Evolutionary conservation across 2,888 invertebrate genomes (phyloP).

Genomic region (Parnassius glacialis): DNA sequence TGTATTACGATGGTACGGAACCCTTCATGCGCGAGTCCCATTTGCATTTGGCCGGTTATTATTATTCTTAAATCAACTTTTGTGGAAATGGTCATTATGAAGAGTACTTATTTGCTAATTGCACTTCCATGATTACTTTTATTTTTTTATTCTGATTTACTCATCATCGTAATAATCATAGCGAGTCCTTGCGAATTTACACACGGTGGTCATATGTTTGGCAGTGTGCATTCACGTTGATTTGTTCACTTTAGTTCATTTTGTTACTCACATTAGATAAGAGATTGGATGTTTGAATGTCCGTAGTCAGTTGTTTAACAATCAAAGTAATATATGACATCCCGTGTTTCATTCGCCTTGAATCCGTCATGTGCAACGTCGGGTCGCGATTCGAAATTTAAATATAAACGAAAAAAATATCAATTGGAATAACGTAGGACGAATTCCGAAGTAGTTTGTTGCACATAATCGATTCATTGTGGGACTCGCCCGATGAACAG

Average conservation of each 20-base stretch:
- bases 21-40: no score
- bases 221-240: constrained; percentile 69
- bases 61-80: neutral
- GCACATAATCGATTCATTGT: constrained; percentile 83
- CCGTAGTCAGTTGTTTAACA: constrained; percentile 75
- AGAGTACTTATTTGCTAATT: constrained; percentile 23
- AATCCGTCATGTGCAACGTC: constrained; percentile 82
- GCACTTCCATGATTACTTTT: constrained; percentile 44
- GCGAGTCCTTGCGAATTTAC: constrained; percentile 78
- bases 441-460: constrained; percentile 82
- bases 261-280: constrained; percentile 66
- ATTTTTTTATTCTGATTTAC: constrained; percentile 40
- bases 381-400: constrained; percentile 54
- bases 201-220: constrained; percentile 81
- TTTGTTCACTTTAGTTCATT: constrained; percentile 73
- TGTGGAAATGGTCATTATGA: constrained; percentile 9
- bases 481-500: constrained; percentile 81
- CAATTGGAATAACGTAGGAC: constrained; percentile 72
- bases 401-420: constrained; percentile 46
- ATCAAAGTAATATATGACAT: constrained; percentile 80
- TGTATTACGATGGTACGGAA: no score
- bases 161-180: constrained; percentile 49
- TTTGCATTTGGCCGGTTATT: no score
- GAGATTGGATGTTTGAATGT: constrained; percentile 76
- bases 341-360: constrained; percentile 81